Base-by-base conservation (phyloP, 2,113 vertebrate species). In the Mobula birostris region DNA sequence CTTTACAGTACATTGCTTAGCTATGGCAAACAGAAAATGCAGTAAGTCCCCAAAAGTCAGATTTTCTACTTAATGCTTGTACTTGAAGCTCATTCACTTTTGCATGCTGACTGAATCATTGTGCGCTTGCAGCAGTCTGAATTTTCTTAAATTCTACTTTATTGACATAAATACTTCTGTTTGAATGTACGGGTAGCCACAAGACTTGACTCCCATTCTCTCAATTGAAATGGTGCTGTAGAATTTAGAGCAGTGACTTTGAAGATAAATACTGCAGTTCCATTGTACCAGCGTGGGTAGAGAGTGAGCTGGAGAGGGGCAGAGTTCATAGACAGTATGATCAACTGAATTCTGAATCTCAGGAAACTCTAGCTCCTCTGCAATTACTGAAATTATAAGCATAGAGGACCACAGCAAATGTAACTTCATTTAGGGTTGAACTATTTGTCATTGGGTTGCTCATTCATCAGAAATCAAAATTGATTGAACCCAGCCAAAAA, bases 381-480 rank as follows among this genome's bases (percentile, higher is more conserved):
- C 83, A 61, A 24, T 88, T 88, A 88, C 83, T 88, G 83, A 61
- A 88, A 88, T 88, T 63, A 56, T 88, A 88, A 88, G 83, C 83
- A 88, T n/a, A 88, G 83, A 88, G 83, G 83, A 88, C 56, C 83
- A 88, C 83, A n/a, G 5, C 0, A 88, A 61, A 61, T 61, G 63
- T 63, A 61, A 88, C 58, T 88, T n/a, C 24, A n/a, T 88, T 88
- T 88, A 7, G 58, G 83, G 58, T 48, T 80, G 32, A 80, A 36
- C 32, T 80, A 36, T 80, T 80, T 80, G 78, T 36, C 78, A 32
- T 40, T 80, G 32, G 36, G 12, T 80, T 36, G 36, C 1, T 80
- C 36, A 5, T 5, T 63, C 61, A 11, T 9, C 15, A 14, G 14
- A 11, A 88, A 61, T 88, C 5, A 58, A 88, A 48, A 3, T 1